These are phyloP conservation scores for Caerostris extrusa DNA, from an alignment of 1,140 invertebrate species.

Conservation along the genomic window DNA sequence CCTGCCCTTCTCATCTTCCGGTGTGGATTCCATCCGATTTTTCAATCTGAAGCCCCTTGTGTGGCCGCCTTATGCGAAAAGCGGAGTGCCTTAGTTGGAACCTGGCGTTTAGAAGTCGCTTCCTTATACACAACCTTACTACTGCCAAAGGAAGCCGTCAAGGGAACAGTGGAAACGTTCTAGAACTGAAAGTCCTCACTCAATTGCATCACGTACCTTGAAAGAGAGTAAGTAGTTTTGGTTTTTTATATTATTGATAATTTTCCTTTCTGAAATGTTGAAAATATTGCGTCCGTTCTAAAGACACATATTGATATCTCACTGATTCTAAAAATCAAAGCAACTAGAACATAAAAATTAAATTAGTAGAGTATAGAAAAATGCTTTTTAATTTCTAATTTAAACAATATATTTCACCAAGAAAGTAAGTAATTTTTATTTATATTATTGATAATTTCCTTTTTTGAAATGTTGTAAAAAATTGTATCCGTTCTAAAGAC, in stretches of 20 bases:
- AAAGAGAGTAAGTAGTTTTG: slow-evolving; percentile 78
- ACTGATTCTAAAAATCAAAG: too few species aligned
- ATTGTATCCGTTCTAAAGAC: too few species aligned
- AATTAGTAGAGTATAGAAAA: too few species aligned
- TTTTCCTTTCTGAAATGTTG: too few species aligned
- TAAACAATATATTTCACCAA: too few species aligned
- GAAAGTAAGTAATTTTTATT: too few species aligned
- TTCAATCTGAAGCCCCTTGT: slow-evolving; percentile 48
- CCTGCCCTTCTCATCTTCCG: not conserved
- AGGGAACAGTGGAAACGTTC: slow-evolving; percentile 89
- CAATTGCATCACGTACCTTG: slow-evolving; percentile 91
- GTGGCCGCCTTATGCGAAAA: slow-evolving; percentile 73
- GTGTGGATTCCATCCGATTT: not conserved
- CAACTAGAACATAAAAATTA: too few species aligned
- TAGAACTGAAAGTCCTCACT: slow-evolving; percentile 90
- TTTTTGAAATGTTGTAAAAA: too few species aligned
- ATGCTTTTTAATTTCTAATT: too few species aligned
- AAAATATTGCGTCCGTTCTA: too few species aligned
- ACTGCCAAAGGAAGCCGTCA: slow-evolving; percentile 88
- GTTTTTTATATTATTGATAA: not conserved
- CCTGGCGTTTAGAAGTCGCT: slow-evolving; percentile 62
- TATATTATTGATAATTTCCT: too few species aligned
- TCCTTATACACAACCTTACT: slow-evolving; percentile 83
- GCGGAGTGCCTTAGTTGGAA: slow-evolving; percentile 71
- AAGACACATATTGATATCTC: too few species aligned